Evolutionary conservation across 1,140 invertebrate species (phyloP).

Genomic region (Psix sp.): DNA sequence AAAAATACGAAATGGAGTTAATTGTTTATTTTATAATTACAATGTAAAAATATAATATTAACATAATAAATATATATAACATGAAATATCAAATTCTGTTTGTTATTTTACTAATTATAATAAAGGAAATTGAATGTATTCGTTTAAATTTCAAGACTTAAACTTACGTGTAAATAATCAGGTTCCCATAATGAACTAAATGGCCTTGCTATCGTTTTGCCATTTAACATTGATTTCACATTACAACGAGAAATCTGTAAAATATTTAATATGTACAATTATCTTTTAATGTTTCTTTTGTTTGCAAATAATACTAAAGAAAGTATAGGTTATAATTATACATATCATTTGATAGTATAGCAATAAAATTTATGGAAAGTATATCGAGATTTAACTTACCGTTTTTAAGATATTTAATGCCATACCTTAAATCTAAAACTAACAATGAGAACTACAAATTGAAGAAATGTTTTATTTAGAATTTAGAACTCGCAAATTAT

Average conservation of each 20-base stretch:
- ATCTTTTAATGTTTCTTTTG: no score
- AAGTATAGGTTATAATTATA: slow-evolving; percentile 7
- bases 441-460: no score
- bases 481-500: no score
- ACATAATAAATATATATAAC: no score
- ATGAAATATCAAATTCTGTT: no score
- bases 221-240: slow-evolving; percentile 10
- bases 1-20: no score
- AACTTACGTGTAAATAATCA: slow-evolving; percentile 77
- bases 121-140: no score
- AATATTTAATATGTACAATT: not conserved
- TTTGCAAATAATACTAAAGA: not conserved
- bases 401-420: not conserved
- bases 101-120: not conserved
- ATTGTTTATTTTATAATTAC: no score
- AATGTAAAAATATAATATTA: no score
- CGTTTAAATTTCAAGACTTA: not conserved
- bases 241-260: not conserved
- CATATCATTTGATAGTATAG: not conserved
- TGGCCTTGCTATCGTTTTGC: slow-evolving; percentile 18
- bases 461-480: no score
- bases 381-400: not conserved
- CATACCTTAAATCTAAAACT: not conserved
- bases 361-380: not conserved
- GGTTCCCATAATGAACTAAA: slow-evolving; percentile 76